phyloP scores from a whole-genome alignment of 1,140 invertebrate genomes.

The Aricia agestis region DNA sequence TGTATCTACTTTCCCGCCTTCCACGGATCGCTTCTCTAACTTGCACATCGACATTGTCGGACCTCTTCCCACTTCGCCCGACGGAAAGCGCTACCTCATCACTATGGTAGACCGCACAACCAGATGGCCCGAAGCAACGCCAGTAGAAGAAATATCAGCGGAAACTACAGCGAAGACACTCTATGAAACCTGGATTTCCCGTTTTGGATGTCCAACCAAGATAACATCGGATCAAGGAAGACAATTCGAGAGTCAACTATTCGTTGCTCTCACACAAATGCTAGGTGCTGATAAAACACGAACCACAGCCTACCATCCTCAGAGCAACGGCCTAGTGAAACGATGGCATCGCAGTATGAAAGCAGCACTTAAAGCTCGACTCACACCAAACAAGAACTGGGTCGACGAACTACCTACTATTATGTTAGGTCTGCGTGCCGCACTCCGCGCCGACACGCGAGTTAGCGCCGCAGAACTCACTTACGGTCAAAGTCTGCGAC shows the following conservation, averaged over 20 bases:
- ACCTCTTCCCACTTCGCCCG: not conserved
- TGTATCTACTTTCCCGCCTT: not conserved
- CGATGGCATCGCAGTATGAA: conserved; percentile 15
- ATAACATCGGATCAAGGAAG: no score
- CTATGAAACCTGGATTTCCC: not conserved
- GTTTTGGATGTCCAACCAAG: no score
- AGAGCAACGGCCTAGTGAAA: conserved; percentile 20
- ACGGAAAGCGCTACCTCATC: not conserved
- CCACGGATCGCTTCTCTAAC: not conserved
- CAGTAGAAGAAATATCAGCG: not conserved
- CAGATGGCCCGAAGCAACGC: conserved; percentile 15
- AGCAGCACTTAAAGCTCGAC: conserved; percentile 5
- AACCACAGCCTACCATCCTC: conserved; percentile 12
- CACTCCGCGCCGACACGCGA: not conserved
- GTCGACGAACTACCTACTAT: conserved; percentile 13
- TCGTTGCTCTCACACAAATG: not conserved
- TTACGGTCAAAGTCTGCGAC: not conserved
- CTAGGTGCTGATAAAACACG: conserved; percentile 1
- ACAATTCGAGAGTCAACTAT: not conserved
- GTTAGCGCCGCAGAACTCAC: conserved; percentile 4
- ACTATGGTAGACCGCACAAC: conserved; percentile 1
- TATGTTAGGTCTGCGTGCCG: conserved; percentile 8
- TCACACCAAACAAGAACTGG: not conserved
- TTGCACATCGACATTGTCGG: not conserved
- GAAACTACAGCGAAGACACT: conserved; percentile 8